Evolutionary conservation across 2,113 vertebrate species (phyloP).

Genomic region (Columba janthina): DNA sequence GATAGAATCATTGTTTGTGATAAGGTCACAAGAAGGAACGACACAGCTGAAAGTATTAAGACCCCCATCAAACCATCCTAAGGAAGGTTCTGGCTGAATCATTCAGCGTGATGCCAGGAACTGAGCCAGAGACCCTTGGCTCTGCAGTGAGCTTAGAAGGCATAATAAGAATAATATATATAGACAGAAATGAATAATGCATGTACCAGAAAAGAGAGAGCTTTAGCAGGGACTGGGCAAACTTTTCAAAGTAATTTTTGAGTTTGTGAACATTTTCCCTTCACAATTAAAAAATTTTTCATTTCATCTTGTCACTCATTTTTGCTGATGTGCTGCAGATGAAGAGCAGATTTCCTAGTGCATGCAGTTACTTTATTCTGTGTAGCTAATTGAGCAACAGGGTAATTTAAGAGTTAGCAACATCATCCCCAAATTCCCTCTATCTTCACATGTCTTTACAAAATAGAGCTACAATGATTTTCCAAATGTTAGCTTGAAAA

Average conservation of each 20-base stretch:
- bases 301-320: neutral
- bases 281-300: neutral
- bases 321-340: neutral
- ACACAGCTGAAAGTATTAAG: neutral
- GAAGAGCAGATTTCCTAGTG: neutral
- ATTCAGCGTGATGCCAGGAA: neutral
- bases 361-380: neutral
- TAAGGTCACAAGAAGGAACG: neutral
- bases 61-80: neutral
- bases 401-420: neutral
- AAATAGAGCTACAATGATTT: neutral
- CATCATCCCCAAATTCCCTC: neutral
- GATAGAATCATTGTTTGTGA: neutral
- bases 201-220: neutral
- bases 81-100: neutral
- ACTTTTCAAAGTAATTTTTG: neutral
- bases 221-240: neutral
- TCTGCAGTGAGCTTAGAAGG: neutral
- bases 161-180: neutral
- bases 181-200: neutral
- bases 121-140: neutral
- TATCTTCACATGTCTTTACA: neutral
- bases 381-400: neutral
- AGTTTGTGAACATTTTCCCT: neutral
- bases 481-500: neutral